Evolutionary conservation across 2,113 vertebrate species (phyloP).

Genomic region (Ammodytes marinus): DNA sequence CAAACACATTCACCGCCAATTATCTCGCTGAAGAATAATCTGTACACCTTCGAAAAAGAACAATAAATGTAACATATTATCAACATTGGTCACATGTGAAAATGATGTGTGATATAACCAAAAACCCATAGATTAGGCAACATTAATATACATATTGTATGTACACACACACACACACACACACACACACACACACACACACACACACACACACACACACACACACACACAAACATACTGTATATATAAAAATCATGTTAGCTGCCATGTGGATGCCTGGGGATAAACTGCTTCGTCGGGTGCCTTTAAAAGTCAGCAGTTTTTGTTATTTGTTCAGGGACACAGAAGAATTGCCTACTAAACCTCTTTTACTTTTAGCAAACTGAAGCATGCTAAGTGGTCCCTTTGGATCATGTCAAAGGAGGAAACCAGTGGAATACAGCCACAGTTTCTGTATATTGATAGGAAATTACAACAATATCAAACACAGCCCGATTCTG

Average conservation of each 20-base stretch:
- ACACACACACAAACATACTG: background rate
- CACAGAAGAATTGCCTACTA: slow-evolving; percentile 68
- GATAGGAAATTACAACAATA: slow-evolving; percentile 41
- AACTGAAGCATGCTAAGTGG: slow-evolving; percentile 59
- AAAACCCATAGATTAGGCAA: background rate
- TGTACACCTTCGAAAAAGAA: too few species aligned
- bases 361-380: slow-evolving; percentile 74
- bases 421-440: slow-evolving; percentile 38
- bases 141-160: background rate
- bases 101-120: background rate
- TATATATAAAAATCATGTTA: slow-evolving; percentile 26
- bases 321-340: slow-evolving; percentile 75
- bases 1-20: background rate
- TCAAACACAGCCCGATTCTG: slow-evolving; percentile 4
- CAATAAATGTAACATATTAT: background rate
- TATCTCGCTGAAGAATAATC: too few species aligned
- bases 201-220: background rate
- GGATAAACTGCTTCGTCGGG: slow-evolving; percentile 66
- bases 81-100: background rate
- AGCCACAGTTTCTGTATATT: slow-evolving; percentile 22
- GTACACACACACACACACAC: too few species aligned
- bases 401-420: slow-evolving; percentile 67
- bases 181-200: background rate
- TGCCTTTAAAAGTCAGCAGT: slow-evolving; percentile 66
- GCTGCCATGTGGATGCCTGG: slow-evolving; percentile 65